Conservation (phyloP, 2,113 vertebrate species). For the Myiozetetes cayanensis region DNA sequence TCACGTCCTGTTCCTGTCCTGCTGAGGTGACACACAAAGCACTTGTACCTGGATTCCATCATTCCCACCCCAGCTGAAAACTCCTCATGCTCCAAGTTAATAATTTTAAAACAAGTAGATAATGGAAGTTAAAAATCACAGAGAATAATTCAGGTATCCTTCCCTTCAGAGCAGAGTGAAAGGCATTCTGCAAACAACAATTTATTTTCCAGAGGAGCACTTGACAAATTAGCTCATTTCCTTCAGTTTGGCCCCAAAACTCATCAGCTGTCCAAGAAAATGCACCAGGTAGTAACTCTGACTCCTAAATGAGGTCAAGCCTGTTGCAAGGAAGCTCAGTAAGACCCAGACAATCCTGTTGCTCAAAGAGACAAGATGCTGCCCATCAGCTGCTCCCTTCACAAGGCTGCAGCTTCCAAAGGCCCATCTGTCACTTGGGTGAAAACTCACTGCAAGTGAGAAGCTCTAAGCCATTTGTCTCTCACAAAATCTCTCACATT, state of each 20-base stretch:
- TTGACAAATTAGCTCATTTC: fast-evolving
- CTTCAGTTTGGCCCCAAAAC: background rate
- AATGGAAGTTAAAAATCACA: background rate
- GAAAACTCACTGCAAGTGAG: background rate
- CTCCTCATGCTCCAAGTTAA: background rate
- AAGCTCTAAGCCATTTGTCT: background rate
- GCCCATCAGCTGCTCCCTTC: background rate
- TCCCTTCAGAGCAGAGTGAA: background rate
- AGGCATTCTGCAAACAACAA: background rate
- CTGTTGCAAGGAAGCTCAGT: background rate
- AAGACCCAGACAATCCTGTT: background rate
- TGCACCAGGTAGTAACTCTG: background rate
- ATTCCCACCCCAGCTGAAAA: background rate
- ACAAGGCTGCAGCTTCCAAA: background rate
- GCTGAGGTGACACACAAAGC: background rate
- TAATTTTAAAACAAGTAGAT: background rate
- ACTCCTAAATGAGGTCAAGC: background rate
- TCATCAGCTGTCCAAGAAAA: background rate
- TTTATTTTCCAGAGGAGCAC: background rate
- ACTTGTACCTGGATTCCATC: background rate
- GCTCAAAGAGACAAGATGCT: background rate
- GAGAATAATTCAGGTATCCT: background rate
- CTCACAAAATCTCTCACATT: background rate
- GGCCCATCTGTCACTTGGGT: background rate
- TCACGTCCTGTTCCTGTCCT: background rate